A percentile compares a stretch with the other conserved stretches of the same genome.
phyloP scores from a whole-genome alignment of 2,888 invertebrate species.

The Calliphora vomitoria region DNA sequence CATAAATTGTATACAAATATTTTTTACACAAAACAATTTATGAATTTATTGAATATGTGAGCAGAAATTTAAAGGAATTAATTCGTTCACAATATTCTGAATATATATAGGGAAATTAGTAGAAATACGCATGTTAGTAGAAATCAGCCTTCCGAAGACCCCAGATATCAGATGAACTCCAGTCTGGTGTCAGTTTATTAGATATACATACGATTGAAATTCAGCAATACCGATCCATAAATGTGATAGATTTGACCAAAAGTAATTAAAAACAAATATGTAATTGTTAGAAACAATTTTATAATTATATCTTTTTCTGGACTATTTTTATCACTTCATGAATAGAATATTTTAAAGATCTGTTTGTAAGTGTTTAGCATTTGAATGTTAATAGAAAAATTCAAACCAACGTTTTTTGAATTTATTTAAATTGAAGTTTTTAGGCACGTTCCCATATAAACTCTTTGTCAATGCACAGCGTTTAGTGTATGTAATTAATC shows the following conservation, averaged over 20 bases:
- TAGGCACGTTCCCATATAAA: background rate
- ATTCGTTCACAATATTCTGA: background rate
- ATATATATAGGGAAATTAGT: too few species aligned
- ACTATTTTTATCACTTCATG: background rate
- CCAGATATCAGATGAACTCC: too few species aligned
- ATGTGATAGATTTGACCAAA: too few species aligned
- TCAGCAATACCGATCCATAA: too few species aligned
- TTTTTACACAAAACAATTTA: background rate
- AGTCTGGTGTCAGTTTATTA: too few species aligned
- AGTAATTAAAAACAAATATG: too few species aligned
- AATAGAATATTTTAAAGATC: background rate
- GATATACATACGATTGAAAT: too few species aligned
- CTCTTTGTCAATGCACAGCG: background rate
- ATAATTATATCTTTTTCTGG: too few species aligned
- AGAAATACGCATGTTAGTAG: too few species aligned
- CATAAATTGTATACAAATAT: background rate
- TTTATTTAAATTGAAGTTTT: conserved; percentile 11
- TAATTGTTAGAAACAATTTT: too few species aligned
- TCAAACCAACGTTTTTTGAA: conserved; percentile 9
- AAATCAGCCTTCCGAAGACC: too few species aligned
- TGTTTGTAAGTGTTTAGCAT: conserved; percentile 8
- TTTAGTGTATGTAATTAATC: background rate
- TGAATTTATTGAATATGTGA: background rate
- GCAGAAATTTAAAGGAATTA: background rate
- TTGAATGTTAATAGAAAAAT: conserved; percentile 15